Evolutionary conservation across 2,113 vertebrate genomes (phyloP).

Genomic region (Globicephala melas): DNA sequence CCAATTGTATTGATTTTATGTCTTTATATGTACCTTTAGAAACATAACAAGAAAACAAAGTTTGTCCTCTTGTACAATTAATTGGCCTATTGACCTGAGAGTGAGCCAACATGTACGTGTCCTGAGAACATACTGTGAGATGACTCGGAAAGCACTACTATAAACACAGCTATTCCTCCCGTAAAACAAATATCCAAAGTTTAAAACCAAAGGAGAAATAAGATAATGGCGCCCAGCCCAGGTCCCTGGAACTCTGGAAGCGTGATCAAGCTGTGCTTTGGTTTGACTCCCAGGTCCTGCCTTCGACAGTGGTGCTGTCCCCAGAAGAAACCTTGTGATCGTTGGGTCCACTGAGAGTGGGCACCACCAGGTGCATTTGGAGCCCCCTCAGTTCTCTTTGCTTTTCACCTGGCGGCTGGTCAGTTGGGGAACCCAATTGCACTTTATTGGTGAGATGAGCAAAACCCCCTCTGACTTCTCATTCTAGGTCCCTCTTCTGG

Average conservation of each 20-base stretch:
- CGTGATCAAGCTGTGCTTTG: not conserved
- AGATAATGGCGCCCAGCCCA: not conserved
- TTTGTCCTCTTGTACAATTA: not conserved
- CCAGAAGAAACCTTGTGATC: constrained; percentile 27
- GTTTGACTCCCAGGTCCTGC: constrained; percentile 50
- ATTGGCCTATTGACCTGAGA: not conserved
- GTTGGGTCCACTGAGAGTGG: not conserved
- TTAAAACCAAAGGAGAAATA: constrained; percentile 16
- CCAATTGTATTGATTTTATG: not conserved
- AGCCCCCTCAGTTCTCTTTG: not conserved
- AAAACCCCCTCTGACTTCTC: not conserved
- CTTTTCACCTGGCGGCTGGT: not conserved
- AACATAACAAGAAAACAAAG: constrained; percentile 19
- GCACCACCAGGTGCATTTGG: not conserved
- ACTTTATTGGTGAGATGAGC: not conserved
- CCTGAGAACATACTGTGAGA: not conserved
- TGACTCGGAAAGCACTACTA: not conserved
- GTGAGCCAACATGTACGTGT: not conserved
- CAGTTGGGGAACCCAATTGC: not conserved
- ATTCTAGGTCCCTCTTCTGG: not conserved
- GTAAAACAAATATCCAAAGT: not conserved
- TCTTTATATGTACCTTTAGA: not conserved
- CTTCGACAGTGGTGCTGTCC: constrained; percentile 7
- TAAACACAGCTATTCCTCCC: not conserved
- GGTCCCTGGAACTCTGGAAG: not conserved